phyloP scores from a whole-genome alignment of 53 echinoderm and acorn worm genomes.

The Henricia sp. region DNA sequence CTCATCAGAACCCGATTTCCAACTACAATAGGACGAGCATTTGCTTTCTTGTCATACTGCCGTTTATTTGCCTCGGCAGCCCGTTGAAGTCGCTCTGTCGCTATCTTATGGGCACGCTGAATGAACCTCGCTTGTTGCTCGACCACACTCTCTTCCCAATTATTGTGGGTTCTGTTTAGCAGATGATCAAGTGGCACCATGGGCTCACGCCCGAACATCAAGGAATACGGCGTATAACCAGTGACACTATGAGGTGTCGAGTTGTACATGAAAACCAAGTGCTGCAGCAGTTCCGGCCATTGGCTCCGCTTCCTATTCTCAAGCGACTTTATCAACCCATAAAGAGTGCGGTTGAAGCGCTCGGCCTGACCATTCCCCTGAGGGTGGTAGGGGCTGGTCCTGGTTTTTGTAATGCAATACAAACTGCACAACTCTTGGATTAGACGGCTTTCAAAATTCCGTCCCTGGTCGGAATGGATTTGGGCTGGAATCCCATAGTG shows the following conservation, averaged over 20 bases:
- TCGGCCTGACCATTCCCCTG: too few species aligned
- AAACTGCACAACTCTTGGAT: slow-evolving; percentile 42
- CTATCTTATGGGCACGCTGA: neutral
- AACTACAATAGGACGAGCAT: neutral
- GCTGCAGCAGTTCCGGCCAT: slow-evolving; percentile 50
- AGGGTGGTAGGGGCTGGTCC: slow-evolving; percentile 50
- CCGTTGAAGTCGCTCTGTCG: neutral
- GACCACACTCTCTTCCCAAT: slow-evolving; percentile 33
- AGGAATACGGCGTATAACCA: neutral
- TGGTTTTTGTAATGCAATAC: slow-evolving; percentile 44
- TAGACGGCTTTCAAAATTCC: slow-evolving; percentile 47
- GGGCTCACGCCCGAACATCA: slow-evolving; percentile 4
- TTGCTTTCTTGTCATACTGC: slow-evolving; percentile 9
- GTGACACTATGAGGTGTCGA: slow-evolving; percentile 23
- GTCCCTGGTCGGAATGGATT: slow-evolving; percentile 58
- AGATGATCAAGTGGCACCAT: slow-evolving; percentile 5
- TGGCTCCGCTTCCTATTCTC: slow-evolving; percentile 37
- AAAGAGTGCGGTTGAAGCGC: too few species aligned
- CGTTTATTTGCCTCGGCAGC: neutral
- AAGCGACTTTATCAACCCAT: slow-evolving; percentile 10
- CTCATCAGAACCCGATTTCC: neutral
- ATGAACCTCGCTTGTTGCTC: slow-evolving; percentile 2
- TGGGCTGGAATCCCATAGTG: slow-evolving; percentile 41
- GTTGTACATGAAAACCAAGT: slow-evolving; percentile 46
- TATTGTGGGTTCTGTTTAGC: neutral